phyloP scores from a whole-genome alignment of 2,797 vertebrate species.

The Triplophysa bombifrons region DNA sequence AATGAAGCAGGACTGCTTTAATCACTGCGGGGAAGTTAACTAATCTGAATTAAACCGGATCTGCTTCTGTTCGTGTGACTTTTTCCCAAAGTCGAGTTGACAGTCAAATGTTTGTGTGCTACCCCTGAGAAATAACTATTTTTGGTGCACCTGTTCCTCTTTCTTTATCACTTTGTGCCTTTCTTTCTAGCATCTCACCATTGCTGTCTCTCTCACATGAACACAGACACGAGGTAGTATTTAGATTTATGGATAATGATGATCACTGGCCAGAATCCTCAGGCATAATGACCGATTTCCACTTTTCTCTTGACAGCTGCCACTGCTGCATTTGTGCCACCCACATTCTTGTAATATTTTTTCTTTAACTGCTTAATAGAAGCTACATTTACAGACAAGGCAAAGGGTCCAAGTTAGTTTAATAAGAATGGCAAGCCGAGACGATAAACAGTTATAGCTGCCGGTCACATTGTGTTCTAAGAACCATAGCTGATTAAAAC shows the following conservation, averaged over 20 bases:
- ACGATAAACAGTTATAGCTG: background rate
- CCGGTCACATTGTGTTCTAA: background rate
- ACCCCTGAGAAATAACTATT: background rate
- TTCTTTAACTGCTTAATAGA: constrained; percentile 36
- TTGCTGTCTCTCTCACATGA: constrained; percentile 1
- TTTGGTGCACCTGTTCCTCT: background rate
- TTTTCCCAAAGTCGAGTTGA: background rate
- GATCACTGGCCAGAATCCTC: constrained; percentile 16
- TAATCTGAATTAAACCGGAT: constrained; percentile 22
- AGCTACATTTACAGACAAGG: constrained; percentile 1
- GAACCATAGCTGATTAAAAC: constrained; percentile 19
- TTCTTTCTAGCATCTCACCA: constrained; percentile 18
- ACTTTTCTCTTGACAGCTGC: constrained; percentile 28
- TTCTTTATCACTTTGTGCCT: background rate
- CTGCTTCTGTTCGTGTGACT: background rate
- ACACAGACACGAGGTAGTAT: constrained; percentile 12
- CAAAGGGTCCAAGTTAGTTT: constrained; percentile 16
- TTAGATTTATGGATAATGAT: constrained; percentile 6
- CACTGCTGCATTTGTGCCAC: constrained; percentile 11
- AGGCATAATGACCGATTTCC: constrained; percentile 9
- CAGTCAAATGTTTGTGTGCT: background rate
- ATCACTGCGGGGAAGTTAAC: constrained; percentile 10
- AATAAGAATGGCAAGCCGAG: background rate
- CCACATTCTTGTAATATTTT: constrained; percentile 11
- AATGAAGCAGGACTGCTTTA: constrained; percentile 26